Conservation (phyloP, 2,888 invertebrate species). For the Andrena praecox region DNA sequence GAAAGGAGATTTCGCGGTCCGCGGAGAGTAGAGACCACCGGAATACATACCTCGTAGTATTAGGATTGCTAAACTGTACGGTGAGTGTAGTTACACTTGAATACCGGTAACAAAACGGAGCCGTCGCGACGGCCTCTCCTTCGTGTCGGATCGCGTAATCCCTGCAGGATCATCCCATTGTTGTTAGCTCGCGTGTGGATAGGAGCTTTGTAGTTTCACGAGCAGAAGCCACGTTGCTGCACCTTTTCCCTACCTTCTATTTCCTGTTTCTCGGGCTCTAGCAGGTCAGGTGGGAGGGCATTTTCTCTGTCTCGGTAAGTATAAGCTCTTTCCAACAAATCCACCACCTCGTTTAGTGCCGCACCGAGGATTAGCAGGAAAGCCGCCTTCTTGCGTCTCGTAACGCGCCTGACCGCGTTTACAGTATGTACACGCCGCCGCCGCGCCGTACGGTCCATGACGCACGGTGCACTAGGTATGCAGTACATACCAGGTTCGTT, state of each 20-base stretch:
- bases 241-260: slow-evolving; percentile 60
- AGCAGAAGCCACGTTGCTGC: slow-evolving; percentile 70
- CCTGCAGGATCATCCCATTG: slow-evolving; percentile 80
- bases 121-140: slow-evolving; percentile 60
- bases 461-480: not conserved
- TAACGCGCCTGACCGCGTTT: slow-evolving; percentile 82
- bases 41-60: slow-evolving; percentile 40
- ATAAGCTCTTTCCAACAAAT: slow-evolving; percentile 85
- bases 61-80: slow-evolving; percentile 72
- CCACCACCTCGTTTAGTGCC: slow-evolving; percentile 84
- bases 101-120: slow-evolving; percentile 68
- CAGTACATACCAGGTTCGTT: not conserved
- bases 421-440: slow-evolving; percentile 32
- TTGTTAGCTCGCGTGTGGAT: slow-evolving; percentile 82
- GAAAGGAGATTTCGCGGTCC: slow-evolving; percentile 24
- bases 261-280: slow-evolving; percentile 58
- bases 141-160: slow-evolving; percentile 78
- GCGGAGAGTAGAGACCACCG: slow-evolving; percentile 19
- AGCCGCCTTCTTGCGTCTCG: slow-evolving; percentile 81
- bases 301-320: slow-evolving; percentile 72
- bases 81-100: slow-evolving; percentile 58
- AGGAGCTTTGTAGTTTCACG: slow-evolving; percentile 80
- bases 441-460: not conserved
- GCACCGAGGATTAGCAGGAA: slow-evolving; percentile 80
- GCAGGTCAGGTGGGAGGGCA: slow-evolving; percentile 30